Base-by-base conservation (phyloP, 2,113 vertebrate genomes). In the Limnothrissa miodon region DNA sequence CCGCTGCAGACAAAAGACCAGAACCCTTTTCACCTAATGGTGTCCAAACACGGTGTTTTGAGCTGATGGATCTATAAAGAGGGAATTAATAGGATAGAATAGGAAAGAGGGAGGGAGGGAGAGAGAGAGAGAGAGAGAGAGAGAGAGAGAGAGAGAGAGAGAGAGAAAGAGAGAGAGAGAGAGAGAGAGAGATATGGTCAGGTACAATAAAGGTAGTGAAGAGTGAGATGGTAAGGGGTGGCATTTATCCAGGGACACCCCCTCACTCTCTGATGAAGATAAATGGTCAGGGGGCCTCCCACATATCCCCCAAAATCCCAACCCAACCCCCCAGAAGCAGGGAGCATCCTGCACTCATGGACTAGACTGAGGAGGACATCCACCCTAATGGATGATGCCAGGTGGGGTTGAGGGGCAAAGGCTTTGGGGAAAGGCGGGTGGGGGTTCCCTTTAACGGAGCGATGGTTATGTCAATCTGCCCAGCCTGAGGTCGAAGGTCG, bases 371-470 rank as follows among this genome's bases (percentile, higher is more conserved):
- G 86, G 87, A 90, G 86, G 87, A 90, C 89, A 83, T 87, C 48
- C 85, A 90, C 94, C 88, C 90, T 95, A 94, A 95, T 91, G 91
- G 93, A 89, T 84, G 74, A 86, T 70, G 88, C 89, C 90, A 88
- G 90, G 89, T 90, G 90, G 89, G 88, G 85, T 90, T 92, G 45
- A 85, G 86, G 79, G 87, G 88, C 80, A 85, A 78, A 78, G 85
- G 51, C 29, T 42, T 45, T 29, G 29, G n/a, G 29, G 59, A 66
- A 8, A 66, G n/a, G 59, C 2, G 51, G 80, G 53, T 84, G 88
- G 82, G 87, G 92, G 91, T 84, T 88, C 91, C 93, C 83, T 84
- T 87, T 36, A 39, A 85, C 79, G 88, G 92, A 89, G 84, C 88
- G 87, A 86, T 83, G 85, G 83, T 83, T 90, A 85, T 83, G 92